Conservation (phyloP, 2,113 vertebrate species). For the Crotalus helleri region DNA sequence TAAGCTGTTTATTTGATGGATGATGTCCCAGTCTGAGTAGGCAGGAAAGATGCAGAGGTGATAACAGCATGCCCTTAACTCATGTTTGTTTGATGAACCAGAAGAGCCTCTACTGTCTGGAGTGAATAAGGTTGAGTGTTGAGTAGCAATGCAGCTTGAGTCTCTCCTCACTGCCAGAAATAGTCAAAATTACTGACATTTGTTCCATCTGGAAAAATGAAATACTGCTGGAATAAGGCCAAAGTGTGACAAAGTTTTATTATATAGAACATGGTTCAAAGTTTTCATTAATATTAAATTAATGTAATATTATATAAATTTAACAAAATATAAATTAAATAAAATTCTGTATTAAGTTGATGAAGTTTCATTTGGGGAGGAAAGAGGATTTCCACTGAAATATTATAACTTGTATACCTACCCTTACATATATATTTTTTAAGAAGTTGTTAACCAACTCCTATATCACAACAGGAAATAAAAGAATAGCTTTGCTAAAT, state of each 20-base stretch:
- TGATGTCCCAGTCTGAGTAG: slow-evolving; percentile 21
- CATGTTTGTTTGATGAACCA: slow-evolving; percentile 50
- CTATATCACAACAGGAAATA: neutral
- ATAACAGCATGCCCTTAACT: slow-evolving; percentile 34
- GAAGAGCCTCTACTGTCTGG: neutral
- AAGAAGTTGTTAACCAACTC: neutral
- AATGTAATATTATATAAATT: neutral
- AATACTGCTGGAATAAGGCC: neutral
- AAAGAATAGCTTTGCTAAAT: neutral
- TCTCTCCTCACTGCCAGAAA: fast-evolving
- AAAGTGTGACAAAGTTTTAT: neutral
- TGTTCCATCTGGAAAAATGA: neutral
- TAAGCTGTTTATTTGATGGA: slow-evolving; percentile 45
- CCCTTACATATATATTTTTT: neutral
- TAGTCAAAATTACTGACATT: neutral
- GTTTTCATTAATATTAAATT: neutral
- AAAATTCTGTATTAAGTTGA: neutral
- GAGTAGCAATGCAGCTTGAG: neutral
- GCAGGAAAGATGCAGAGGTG: slow-evolving; percentile 45
- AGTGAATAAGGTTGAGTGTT: neutral
- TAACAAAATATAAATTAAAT: neutral
- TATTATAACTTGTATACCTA: neutral
- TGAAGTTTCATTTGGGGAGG: neutral
- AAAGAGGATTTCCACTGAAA: neutral
- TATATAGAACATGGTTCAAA: neutral